These are phyloP conservation scores for Trissolcus brochymenae DNA, from an alignment of 2,888 invertebrate species.

Conservation along the genomic window DNA sequence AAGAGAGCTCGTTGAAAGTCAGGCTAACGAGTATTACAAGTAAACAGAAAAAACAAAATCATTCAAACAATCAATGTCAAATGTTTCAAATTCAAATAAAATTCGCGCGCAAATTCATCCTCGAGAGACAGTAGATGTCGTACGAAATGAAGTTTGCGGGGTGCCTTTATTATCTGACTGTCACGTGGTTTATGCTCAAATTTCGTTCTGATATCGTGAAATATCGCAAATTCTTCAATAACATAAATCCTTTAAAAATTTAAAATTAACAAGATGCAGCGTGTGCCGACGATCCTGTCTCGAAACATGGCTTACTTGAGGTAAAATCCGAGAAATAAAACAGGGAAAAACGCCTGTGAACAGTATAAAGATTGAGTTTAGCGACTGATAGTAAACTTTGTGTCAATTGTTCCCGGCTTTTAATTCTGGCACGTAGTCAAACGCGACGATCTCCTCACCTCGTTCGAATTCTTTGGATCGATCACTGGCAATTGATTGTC, in stretches of 20 bases:
- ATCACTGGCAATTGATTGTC: neutral
- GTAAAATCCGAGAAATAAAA: conserved; percentile 58
- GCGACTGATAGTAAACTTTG: conserved; percentile 3
- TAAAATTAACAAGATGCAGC: conserved; percentile 66
- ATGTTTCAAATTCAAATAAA: neutral
- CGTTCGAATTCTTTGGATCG: conserved; percentile 3
- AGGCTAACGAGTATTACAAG: conserved; percentile 65
- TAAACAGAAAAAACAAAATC: conserved; percentile 14
- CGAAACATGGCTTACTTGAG: conserved; percentile 70
- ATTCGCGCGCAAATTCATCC: neutral
- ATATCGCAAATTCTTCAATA: neutral
- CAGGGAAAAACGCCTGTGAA: neutral
- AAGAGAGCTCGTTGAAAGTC: conserved; percentile 62
- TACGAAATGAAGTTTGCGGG: neutral
- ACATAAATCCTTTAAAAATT: neutral
- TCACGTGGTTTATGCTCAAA: neutral
- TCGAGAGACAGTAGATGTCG: neutral
- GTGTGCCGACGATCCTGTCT: conserved; percentile 62
- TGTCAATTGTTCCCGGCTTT: conserved; percentile 29
- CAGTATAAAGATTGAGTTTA: neutral
- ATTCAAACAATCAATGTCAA: neutral
- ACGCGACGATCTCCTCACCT: conserved; percentile 7
- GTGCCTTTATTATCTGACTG: neutral
- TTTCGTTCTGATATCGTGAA: neutral
- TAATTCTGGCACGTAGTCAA: conserved; percentile 14